Evolutionary conservation across 2,888 invertebrate species (phyloP), one percentile per base, ranked within the genome.

Genomic region (Sesamia inferens): DNA sequence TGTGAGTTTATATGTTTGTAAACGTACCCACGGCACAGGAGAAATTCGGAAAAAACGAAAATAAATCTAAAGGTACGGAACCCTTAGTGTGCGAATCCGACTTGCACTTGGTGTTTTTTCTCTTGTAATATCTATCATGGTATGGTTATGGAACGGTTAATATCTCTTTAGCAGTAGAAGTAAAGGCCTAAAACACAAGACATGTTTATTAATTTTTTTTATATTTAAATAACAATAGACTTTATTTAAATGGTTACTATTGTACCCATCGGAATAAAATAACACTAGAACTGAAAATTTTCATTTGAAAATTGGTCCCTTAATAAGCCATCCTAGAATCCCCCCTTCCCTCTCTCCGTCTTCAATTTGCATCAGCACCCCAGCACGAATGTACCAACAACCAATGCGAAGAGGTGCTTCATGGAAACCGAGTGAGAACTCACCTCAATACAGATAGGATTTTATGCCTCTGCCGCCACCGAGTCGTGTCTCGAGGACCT

Each of bases 331-430:
- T 31, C 11, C 7, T 11, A 19, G 13, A 47, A 16, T 44, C 7
- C 54, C 31, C 16, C 39, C 44, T 44, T 44, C 13, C 5, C 11
- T 5, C 8, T 3, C 31, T 31, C 31, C n/a, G 14, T 78, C 62
- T 44, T 63, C 51, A 77, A 11, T 62, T 71, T 63, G 75, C 62
- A 77, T 48, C 77, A 51, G 55, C 62, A 51, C n/a, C 14, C 22
- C 51, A 22, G 24, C 63, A 5, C 67, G 5, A 58, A 10, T 31
- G 31, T 19, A 19, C 10, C 19, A 19, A 58, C 10, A n/a, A 31
- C 48, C 47, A 39, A 47, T 47, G 55, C 63, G 42, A 67, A 78
- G 77, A 79, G 77, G 63, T 80, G 47, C 80, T 80, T 74, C 63
- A 80, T 58, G n/a, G 55, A 74, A 67, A 74, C 74, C 24, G 80